These are phyloP conservation scores for Staurois parvus DNA, from an alignment of 2,797 vertebrate species.

Conservation along the genomic window DNA sequence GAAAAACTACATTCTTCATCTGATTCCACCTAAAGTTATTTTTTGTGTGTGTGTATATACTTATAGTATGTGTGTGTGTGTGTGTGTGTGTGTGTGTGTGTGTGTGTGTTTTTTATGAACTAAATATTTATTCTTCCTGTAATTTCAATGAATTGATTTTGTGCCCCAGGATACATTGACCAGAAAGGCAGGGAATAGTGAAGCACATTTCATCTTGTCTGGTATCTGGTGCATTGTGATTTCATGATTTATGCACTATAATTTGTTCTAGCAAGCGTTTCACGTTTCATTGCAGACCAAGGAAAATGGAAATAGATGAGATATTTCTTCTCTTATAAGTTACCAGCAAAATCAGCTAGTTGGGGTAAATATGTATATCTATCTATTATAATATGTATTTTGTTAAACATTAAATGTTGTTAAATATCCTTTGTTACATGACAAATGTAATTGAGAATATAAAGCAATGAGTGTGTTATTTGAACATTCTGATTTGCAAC, in stretches of 20 bases:
- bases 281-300: constrained; percentile 63
- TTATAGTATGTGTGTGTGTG: neutral
- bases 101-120: too few species aligned
- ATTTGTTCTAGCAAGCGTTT: constrained; percentile 61
- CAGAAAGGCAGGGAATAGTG: constrained; percentile 20
- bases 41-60: too few species aligned
- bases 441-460: constrained; percentile 1
- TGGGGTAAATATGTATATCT: constrained; percentile 38
- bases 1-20: too few species aligned
- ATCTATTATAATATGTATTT: constrained; percentile 33
- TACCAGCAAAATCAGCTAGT: constrained; percentile 48
- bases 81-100: neutral
- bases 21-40: too few species aligned
- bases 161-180: neutral
- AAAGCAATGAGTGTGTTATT: too few species aligned
- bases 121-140: neutral
- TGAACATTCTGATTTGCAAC: neutral
- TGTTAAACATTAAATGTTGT: too few species aligned
- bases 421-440: neutral
- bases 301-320: constrained; percentile 57
- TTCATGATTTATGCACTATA: constrained; percentile 63
- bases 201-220: constrained; percentile 46
- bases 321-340: constrained; percentile 50
- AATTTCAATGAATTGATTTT: neutral
- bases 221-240: constrained; percentile 61